Base-by-base conservation (phyloP, 2,113 vertebrate species). In the Sakesphorus luctuosus region DNA sequence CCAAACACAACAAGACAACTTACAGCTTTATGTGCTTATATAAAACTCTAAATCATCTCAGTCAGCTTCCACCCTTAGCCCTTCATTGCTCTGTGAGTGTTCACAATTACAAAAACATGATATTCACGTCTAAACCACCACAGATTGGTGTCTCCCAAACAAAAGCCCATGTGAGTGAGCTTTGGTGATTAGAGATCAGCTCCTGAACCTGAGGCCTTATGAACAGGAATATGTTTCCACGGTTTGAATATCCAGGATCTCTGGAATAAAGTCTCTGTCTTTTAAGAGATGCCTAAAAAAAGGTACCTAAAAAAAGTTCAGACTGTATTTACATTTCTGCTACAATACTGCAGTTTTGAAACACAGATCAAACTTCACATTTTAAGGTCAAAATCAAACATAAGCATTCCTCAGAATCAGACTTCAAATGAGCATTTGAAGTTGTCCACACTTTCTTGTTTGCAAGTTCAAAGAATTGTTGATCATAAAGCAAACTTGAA, bases 1-100 rank as follows among this genome's bases (percentile, higher is more conserved):
- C 72, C 90, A 96, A 97, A 94, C 43, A 84, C 83, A 96, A 96
- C 50, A 91, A 74, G 87, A 93, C 87, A 96, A 89, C 68, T 89
- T 92, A 71, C 83, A 94, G 90, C 69, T 96, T 97, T 94, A 82
- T 59, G 56, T 77, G 78, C 81, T 77, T 93, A 77, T 56, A 82
- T 74, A 90, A 74, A 96, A 88, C 46, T 28, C 80, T 85, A 90
- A 94, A 94, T 89, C 61, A 63, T 55, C 62, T 79, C 43, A 68
- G 44, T 36, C 90, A 79, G 86, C 66, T 89, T 78, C 76, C 33
- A 93, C 33, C 59, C 68, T 78, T 56, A 40, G 67, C 29, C 78
- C 24, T 83, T 73, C 68, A 25, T 76, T 62, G 61, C 18, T 40
- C 58, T 63, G 2, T 11, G 63, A 78, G 67, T 38, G 33, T 68